Conservation (phyloP, 1,140 invertebrate species). For the Acromyrmex heyeri region DNA sequence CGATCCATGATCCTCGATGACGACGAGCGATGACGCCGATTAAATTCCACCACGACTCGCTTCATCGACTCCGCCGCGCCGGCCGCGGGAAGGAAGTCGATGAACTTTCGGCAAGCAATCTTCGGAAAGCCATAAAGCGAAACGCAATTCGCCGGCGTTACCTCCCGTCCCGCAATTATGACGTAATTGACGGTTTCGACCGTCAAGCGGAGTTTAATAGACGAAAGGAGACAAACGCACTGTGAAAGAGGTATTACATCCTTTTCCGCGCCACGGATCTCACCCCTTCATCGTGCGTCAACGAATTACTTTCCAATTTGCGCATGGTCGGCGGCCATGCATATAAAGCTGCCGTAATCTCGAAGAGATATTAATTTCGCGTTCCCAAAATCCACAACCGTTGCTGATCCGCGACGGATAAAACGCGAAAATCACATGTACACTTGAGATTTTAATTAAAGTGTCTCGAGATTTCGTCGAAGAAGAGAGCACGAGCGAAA, state of each 20-base stretch:
- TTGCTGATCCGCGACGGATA: slow-evolving; percentile 34
- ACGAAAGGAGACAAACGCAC: slow-evolving; percentile 66
- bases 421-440: slow-evolving; percentile 33
- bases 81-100: slow-evolving; percentile 40
- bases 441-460: slow-evolving; percentile 56
- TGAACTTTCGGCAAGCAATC: slow-evolving; percentile 63
- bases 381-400: slow-evolving; percentile 42
- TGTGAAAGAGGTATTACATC: slow-evolving; percentile 52
- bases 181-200: slow-evolving; percentile 70
- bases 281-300: slow-evolving; percentile 18
- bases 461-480: slow-evolving; percentile 27
- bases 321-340: slow-evolving; percentile 14
- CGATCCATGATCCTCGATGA: slow-evolving; percentile 55
- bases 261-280: slow-evolving; percentile 32
- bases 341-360: slow-evolving; percentile 60
- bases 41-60: slow-evolving; percentile 53
- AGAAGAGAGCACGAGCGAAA: neutral
- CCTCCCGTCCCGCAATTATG: slow-evolving; percentile 62
- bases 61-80: slow-evolving; percentile 26
- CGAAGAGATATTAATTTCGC: slow-evolving; percentile 53
- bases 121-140: slow-evolving; percentile 53
- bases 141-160: slow-evolving; percentile 21
- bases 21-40: slow-evolving; percentile 63
- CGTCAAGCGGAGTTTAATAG: slow-evolving; percentile 50
- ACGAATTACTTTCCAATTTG: slow-evolving; percentile 60